Percentiles rank a stretch among this genome's conserved stretches.
Evolutionary conservation across 2,888 invertebrate genomes (phyloP).

Genomic region (Trichopoda pennipes): DNA sequence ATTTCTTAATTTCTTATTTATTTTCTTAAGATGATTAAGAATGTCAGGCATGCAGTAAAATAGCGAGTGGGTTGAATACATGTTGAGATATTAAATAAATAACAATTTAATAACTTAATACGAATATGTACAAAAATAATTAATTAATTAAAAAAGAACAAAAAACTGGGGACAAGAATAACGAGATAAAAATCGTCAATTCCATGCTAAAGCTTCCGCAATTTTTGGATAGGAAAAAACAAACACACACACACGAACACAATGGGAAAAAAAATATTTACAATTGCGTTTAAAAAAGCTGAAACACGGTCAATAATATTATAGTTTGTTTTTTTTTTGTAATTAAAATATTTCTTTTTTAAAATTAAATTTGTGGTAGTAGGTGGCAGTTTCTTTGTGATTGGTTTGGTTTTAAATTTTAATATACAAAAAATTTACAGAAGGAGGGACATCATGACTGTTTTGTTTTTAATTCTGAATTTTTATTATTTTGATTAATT

Average conservation of each 20-base stretch:
- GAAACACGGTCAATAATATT: conserved; percentile 45
- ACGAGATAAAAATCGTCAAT: conserved; percentile 16
- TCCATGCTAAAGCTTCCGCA: conserved; percentile 62
- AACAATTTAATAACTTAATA: conserved; percentile 48
- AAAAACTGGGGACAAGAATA: conserved; percentile 45
- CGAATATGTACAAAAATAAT: conserved; percentile 38
- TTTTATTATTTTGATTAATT: neutral
- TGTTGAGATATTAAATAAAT: conserved; percentile 45
- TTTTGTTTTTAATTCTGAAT: conserved; percentile 20
- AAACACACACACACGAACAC: neutral
- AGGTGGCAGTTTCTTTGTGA: conserved; percentile 42
- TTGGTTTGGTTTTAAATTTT: conserved; percentile 30
- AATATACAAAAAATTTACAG: conserved; percentile 68
- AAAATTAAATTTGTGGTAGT: conserved; percentile 38
- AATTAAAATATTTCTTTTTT: conserved; percentile 39
- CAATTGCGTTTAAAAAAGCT: conserved; percentile 59
- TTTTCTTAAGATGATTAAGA: conserved; percentile 31
- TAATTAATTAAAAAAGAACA: conserved; percentile 16
- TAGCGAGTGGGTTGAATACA: conserved; percentile 50
- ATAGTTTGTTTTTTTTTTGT: conserved; percentile 19
- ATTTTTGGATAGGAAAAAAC: conserved; percentile 29
- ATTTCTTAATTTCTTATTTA: conserved; percentile 23
- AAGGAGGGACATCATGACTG: conserved; percentile 80
- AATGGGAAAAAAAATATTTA: conserved; percentile 37
- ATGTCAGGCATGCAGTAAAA: conserved; percentile 54